These are phyloP conservation scores for Charina bottae DNA, from an alignment of 2,113 vertebrate genomes.

Conservation along the genomic window DNA sequence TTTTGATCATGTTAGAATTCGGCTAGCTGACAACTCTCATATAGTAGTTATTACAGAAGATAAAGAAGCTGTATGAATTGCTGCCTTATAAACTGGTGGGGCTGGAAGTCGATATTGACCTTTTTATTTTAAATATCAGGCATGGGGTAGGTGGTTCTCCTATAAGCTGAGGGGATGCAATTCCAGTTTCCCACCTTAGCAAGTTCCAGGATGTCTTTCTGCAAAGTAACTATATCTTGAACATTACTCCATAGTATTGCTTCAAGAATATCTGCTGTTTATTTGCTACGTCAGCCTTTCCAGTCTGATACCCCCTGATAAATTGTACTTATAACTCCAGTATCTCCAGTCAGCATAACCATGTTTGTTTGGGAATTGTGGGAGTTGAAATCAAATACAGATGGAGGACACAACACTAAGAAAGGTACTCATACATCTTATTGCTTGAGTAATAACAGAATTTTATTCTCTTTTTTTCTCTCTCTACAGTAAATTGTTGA, in stretches of 20 bases:
- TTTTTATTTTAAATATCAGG: not conserved
- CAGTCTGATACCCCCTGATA: not conserved
- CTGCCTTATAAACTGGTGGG: not conserved
- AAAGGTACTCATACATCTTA: not conserved
- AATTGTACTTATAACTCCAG: not conserved
- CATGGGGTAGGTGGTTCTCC: not conserved
- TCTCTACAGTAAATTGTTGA: constrained; percentile 84
- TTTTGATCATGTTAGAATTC: not conserved
- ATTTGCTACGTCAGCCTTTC: not conserved
- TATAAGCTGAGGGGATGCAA: not conserved
- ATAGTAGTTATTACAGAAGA: not conserved
- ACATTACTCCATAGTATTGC: not conserved
- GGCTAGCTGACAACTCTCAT: not conserved
- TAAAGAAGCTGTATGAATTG: not conserved
- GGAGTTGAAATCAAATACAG: not conserved
- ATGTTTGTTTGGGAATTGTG: not conserved
- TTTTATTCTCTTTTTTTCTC: constrained; percentile 34
- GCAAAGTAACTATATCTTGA: not conserved
- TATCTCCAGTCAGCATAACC: not conserved
- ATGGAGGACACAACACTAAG: not conserved
- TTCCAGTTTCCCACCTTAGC: not conserved
- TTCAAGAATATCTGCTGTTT: not conserved
- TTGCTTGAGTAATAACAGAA: not conserved
- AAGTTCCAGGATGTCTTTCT: not conserved
- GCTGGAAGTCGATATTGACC: not conserved